Percentiles rank a stretch among this genome's conserved stretches.
These are phyloP conservation scores for Rhyzopertha dominica DNA, from an alignment of 1,140 invertebrate species.

Conservation along the genomic window DNA sequence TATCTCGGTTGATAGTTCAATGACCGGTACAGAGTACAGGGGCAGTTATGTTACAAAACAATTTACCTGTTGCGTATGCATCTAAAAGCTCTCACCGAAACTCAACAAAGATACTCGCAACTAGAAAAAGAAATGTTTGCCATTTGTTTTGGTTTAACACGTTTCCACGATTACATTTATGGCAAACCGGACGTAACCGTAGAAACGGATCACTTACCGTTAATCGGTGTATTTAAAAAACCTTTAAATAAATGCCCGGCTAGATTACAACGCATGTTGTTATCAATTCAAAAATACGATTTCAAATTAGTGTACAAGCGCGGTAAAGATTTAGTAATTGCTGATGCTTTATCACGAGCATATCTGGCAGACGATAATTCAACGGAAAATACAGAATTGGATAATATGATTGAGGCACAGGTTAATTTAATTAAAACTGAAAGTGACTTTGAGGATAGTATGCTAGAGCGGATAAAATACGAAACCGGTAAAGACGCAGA, in stretches of 20 bases:
- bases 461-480: constrained; percentile 31
- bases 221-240: constrained; percentile 32
- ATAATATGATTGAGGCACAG: no score
- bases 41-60: constrained; percentile 37
- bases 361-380: constrained; percentile 16
- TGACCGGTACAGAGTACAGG: constrained; percentile 39
- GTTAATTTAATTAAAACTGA: constrained; percentile 12
- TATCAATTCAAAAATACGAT: constrained; percentile 30
- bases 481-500: constrained; percentile 30
- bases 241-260: constrained; percentile 19
- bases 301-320: constrained; percentile 25
- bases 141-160: constrained; percentile 30
- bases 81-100: constrained; percentile 38
- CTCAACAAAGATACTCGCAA: constrained; percentile 39
- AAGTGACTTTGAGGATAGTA: constrained; percentile 19
- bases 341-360: constrained; percentile 41
- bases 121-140: constrained; percentile 45
- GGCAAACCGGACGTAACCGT: constrained; percentile 29
- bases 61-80: constrained; percentile 36
- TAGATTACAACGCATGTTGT: constrained; percentile 28
- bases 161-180: constrained; percentile 39
- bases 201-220: constrained; percentile 34
- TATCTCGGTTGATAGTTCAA: constrained; percentile 39
- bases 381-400: constrained; percentile 9
- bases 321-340: constrained; percentile 34